phyloP scores from a whole-genome alignment of 2,888 invertebrate genomes.

The Craniophora ligustri region DNA sequence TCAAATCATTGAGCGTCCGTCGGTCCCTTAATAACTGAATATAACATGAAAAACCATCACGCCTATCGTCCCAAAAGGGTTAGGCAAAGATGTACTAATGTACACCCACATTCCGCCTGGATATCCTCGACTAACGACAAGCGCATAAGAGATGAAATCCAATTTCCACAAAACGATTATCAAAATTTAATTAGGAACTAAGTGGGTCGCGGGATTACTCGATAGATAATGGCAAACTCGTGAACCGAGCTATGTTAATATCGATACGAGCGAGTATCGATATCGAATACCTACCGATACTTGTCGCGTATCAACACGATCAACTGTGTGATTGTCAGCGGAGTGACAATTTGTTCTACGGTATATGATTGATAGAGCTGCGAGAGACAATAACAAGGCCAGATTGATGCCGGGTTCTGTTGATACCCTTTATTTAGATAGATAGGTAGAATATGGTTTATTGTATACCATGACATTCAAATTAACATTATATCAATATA shows the following conservation, averaged over 20 bases:
- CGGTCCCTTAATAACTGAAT: no score
- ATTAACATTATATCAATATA: no score
- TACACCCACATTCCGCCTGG: neutral
- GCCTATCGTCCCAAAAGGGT: no score
- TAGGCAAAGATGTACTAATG: no score
- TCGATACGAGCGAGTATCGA: slow-evolving; percentile 7
- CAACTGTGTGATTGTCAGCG: neutral
- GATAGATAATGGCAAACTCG: neutral
- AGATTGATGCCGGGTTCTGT: no score
- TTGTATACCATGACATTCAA: no score
- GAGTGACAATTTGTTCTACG: neutral
- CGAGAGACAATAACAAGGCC: no score
- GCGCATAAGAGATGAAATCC: slow-evolving; percentile 12
- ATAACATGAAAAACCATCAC: no score
- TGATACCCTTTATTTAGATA: no score
- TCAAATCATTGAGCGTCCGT: no score
- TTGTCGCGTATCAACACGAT: neutral
- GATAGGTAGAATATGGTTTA: no score
- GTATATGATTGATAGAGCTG: neutral
- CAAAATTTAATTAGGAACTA: slow-evolving; percentile 37
- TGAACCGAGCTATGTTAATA: slow-evolving; percentile 18
- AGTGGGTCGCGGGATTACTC: slow-evolving; percentile 7
- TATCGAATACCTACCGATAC: slow-evolving; percentile 8
- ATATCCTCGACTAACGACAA: neutral
- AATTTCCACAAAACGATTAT: slow-evolving; percentile 18